Conservation (phyloP, 64 coral and sea anemone genomes). For the Trachythela sp. region DNA sequence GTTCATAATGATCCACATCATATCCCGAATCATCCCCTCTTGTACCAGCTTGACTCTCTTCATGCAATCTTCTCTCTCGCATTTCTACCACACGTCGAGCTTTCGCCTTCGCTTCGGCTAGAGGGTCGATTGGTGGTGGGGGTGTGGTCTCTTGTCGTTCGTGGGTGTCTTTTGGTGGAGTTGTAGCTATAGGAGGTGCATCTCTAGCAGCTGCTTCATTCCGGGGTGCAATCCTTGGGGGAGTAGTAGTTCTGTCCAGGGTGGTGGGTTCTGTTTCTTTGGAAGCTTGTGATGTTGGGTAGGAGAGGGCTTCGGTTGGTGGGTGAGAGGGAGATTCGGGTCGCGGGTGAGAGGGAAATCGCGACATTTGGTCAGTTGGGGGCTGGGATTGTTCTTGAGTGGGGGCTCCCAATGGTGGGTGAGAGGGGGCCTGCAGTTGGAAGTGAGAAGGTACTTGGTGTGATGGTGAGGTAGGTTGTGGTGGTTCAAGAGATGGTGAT, state of each 20-base stretch:
- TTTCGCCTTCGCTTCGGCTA: not conserved
- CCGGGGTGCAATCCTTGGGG: not conserved
- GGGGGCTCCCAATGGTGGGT: not conserved
- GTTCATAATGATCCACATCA: not conserved
- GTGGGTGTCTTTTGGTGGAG: not conserved
- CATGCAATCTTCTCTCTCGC: not conserved
- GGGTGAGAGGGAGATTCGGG: not conserved
- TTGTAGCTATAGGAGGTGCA: not conserved
- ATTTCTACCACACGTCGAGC: not conserved
- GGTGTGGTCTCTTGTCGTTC: not conserved
- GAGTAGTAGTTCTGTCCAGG: not conserved
- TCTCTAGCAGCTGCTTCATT: not conserved
- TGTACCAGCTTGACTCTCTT: not conserved
- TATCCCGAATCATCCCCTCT: conserved; percentile 1
- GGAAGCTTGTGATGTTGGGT: too few species aligned
- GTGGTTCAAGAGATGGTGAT: not conserved
- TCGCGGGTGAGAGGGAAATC: not conserved
- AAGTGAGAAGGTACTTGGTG: not conserved
- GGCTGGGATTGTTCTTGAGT: not conserved
- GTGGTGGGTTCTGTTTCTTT: not conserved
- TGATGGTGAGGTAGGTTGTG: not conserved
- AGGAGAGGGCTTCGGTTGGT: not conserved
- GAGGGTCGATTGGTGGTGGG: not conserved
- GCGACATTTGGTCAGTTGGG: not conserved
- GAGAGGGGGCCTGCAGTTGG: not conserved